Evolutionary conservation across 2,888 invertebrate genomes (phyloP), one percentile per base, ranked within the genome.

Genomic region (Scrobipalpa atriplicella): DNA sequence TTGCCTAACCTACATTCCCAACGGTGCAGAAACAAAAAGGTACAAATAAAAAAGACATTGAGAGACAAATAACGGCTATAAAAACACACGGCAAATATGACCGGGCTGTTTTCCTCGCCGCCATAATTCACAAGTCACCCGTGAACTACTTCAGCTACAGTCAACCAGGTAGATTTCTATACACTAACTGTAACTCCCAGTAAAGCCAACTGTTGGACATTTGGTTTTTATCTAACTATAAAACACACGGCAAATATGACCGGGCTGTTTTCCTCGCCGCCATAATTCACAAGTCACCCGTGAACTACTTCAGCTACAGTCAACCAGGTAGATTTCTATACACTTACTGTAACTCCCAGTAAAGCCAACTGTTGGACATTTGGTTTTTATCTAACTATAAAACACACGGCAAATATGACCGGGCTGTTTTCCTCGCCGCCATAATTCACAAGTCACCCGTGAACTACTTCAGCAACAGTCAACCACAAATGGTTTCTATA

Each of bases 21-120:
- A 58, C 18, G 36, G 36, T 21, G 10, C 36, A 36, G 19, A n/a
- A 61, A 61, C 61, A 39, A 39, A 61, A 39, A 18, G 39, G 39
- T 39, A 61, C 38, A 61, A 19, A 61, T 18, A 19, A 16, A 18
- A 61, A 38, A 61, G 43, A 71, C 68, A 69, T 69, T 64, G 56
- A 47, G 66, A 70, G 66, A 72, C 68, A 71, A 72, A 73, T 68
- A 70, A 66, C 68, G 51, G 47, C 69, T 64, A 71, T 72, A 72
- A 72, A 72, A 70, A 69, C 60, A 70, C 70, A 72, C 69, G 67
- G 70, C 69, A 72, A 69, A 75, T 72, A 74, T 72, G 74, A 72
- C 71, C 56, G 60, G 69, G 65, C 66, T 71, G 69, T 73, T 75
- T 73, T 69, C 70, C n/a, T n/a, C n/a, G n/a, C n/a, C n/a, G n/a